These are phyloP conservation scores for Caenorhabditis panamensis DNA, from an alignment of 2,888 invertebrate species.

Conservation along the genomic window DNA sequence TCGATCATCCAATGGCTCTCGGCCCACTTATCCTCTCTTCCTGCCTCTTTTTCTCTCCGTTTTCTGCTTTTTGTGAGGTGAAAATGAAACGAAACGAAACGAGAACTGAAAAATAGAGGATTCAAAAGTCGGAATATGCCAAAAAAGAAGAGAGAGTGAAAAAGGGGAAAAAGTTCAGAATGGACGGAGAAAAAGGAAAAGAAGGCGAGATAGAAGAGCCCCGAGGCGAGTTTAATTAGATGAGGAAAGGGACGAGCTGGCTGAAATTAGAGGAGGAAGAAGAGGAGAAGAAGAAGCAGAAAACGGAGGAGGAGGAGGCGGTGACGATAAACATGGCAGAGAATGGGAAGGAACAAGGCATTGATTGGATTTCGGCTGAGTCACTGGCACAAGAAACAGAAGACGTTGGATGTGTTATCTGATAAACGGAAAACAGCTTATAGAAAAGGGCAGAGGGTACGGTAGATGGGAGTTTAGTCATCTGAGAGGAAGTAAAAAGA, in stretches of 20 bases:
- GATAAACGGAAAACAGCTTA: background rate
- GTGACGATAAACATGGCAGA: conserved; percentile 37
- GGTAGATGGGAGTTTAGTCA: too few relatives aligned
- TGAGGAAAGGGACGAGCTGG: conserved; percentile 43
- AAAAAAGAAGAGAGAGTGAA: conserved; percentile 6
- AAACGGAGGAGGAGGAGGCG: conserved; percentile 19
- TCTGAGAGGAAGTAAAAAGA: too few relatives aligned
- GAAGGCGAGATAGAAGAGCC: conserved; percentile 29
- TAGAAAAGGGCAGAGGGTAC: background rate
- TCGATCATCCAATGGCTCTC: conserved; percentile 43
- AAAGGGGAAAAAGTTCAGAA: conserved; percentile 34
- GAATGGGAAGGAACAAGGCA: conserved; percentile 14
- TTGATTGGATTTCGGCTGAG: conserved; percentile 41
- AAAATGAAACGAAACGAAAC: conserved; percentile 21
- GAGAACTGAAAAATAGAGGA: too few relatives aligned
- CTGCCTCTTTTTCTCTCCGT: conserved; percentile 15
- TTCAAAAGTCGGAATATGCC: too few relatives aligned
- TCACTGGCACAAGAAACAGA: conserved; percentile 16
- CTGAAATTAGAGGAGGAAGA: conserved; percentile 59
- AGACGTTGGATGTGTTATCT: background rate
- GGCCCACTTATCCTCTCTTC: conserved; percentile 45
- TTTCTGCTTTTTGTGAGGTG: conserved; percentile 7
- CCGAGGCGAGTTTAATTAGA: conserved; percentile 62
- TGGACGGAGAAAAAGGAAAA: conserved; percentile 6
- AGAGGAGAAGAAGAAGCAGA: too few relatives aligned